Base-by-base conservation (phyloP, 2,113 vertebrate species). In the Amblyornis subalaris region DNA sequence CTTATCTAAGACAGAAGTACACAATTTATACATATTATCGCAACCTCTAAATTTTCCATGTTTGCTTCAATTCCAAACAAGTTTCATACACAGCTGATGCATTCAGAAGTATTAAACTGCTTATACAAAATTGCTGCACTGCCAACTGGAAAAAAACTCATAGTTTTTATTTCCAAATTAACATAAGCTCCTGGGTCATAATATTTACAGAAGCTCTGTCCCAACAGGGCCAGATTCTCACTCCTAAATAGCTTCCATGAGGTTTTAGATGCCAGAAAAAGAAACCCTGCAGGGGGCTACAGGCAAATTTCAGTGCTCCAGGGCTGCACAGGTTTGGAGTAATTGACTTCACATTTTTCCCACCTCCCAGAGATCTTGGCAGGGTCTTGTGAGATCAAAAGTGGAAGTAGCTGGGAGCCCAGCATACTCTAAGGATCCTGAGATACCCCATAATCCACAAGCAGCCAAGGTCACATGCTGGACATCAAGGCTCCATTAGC, bases 171-270 rank as follows among this genome's bases (percentile, higher is more conserved):
- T 77, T 75, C 76, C 57, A 77, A 94, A 89, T 85, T 91, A 95
- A 58, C 47, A 44, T 89, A 74, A 94, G 71, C 75, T 95, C 60
- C 45, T 33, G 31, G 74, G 33, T 93, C 78, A 83, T 48, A 93
- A 91, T 95, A 89, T 94, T 94, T 95, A 95, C 78, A 95, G 51
- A 50, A 93, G 85, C 75, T 86, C 71, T 83, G 71, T 79, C 51
- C 60, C 1, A 7, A 62, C 9, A 90, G 21, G 31, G 64, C 12
- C 0, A 0, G 60, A 83, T 60, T 88, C 64, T 85, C 51, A 40
- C 19, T 89, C 75, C 66, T 83, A 74, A 85, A 73, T 20, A 67
- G 42, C 44, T 83, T 91, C 55, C 60, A 58, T 29, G 36, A 93
- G 12, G 31, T 60, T 90, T 82, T 29, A 88, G 28, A 69, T 55